Evolutionary conservation across 1,140 invertebrate genomes (phyloP), one percentile per base, ranked within the genome.

Genomic region (Thalassaphorura encarpata): DNA sequence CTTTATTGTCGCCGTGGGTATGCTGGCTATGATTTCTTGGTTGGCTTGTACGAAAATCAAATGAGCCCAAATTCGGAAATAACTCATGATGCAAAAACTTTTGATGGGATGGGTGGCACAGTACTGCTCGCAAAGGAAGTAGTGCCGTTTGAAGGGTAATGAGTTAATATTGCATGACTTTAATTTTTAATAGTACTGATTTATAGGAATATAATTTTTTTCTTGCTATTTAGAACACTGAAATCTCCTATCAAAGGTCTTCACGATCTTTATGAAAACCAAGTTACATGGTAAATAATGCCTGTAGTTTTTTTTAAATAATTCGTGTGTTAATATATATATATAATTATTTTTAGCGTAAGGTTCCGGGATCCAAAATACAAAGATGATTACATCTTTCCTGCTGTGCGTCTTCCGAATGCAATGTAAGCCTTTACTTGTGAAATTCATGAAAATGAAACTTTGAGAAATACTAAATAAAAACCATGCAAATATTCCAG

Each of bases 301-400:
- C n/a, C n/a, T 28, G 11, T 15, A 24, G 15, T 13, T 46, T n/a
- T 6, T 27, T 24, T 31, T 55, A 36, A 46, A 42, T 24, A 24
- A 6, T 21, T 53, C 2, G 27, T 18, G 28, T 15, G 26, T 13
- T n/a, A 26, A 8, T 50, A 18, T 66, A 29, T 46, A 62, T 51
- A 61, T 60, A 66, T 67, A 69, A 62, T 64, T 62, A 61, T 78
- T 67, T 77, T 72, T 66, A 90, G 87, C 67, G 77, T 89, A 1
- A 73, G 80, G 40, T 96, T 77, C 69, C 70, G 80, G 52, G 90
- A 97, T 78, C 91, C 90, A 0, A 75, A 79, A 58, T 97, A 85
- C 74, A 71, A 76, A 1, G 75, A 75, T 2, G 81, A 81, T 61
- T 88, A 80, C 68, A 75, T 90, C 15, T 96, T 91, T 71, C 80